Evolutionary conservation across 2,888 invertebrate species (phyloP), one percentile per base, ranked within the genome.

Genomic region (Drosophila fulvimacula): DNA sequence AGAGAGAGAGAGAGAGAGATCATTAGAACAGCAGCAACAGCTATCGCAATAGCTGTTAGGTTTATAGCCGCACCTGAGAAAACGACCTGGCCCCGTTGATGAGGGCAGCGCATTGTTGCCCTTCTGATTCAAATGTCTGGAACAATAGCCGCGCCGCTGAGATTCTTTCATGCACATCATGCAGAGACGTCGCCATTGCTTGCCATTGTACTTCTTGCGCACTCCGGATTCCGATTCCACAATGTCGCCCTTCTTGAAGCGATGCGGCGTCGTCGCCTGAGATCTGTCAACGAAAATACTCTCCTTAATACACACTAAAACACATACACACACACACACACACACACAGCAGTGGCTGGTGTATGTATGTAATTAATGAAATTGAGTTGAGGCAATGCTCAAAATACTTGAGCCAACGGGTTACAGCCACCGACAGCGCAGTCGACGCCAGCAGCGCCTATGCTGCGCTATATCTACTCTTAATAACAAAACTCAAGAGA

Each of bases 201-300:
- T 99, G 39, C 99, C 99, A 93, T 99, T 99, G 93, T 98, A 99
- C 93, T 99, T 99, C 94, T 99, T 99, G 15, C 99, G 94, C 87
- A 99, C 98, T 77, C 99, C 99, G 70, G 93, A 92, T 81, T 93
- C 93, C 59, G 93, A 92, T 81, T 92, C 91, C 71, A 93, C 93
- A 79, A 99, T 97, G 93, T 99, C 99, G 79, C 99, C 99, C 93
- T 99, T 99, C 93, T 98, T 97, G 93, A 97, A 98, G 93, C 97
- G 98, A 93, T 97, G 97, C 91, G 98, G 98, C 79, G 98, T 97
- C 82, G 97, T 96, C 92, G 97, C 97, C 94, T 97, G 97, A 94
- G 97, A 97, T 94, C 96, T 94, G 79, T 52, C 70, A 75, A 69
- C 79, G 55, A 70, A 64, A 60, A 61, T 61, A 49, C 38, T 73